phyloP scores from a whole-genome alignment of 2,888 invertebrate species.

The Drosophila fungiperda region DNA sequence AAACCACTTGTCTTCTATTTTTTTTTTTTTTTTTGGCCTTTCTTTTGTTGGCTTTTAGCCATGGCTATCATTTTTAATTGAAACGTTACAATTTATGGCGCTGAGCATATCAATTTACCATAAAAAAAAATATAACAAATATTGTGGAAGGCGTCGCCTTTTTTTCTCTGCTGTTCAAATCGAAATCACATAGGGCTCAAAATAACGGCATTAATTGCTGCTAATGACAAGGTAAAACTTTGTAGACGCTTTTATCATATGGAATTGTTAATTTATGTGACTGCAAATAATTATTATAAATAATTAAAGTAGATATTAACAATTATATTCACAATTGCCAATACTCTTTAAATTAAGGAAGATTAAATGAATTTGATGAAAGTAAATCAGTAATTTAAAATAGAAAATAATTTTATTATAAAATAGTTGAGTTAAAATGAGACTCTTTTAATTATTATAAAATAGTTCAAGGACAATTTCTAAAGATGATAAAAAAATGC shows the following conservation, averaged over 20 bases:
- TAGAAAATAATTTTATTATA: background rate
- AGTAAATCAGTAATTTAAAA: background rate
- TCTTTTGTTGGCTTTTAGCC: conserved; percentile 38
- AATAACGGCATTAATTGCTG: conserved; percentile 24
- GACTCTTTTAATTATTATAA: background rate
- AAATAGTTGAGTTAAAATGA: background rate
- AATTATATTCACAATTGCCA: background rate
- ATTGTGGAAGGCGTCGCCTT: background rate
- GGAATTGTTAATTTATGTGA: background rate
- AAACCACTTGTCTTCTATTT: conserved; percentile 39
- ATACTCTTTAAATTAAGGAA: background rate
- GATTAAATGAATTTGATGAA: background rate
- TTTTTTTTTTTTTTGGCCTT: conserved; percentile 7
- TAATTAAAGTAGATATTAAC: background rate
- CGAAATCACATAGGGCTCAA: conserved; percentile 6
- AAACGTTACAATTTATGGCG: conserved; percentile 51
- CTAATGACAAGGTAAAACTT: conserved; percentile 24
- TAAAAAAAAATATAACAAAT: conserved; percentile 12
- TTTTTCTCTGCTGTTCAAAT: background rate
- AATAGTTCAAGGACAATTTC: background rate
- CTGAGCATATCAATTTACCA: conserved; percentile 49
- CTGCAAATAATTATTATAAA: background rate
- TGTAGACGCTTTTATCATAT: background rate
- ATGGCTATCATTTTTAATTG: conserved; percentile 63
- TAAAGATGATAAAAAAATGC: background rate